Evolutionary conservation across 1,140 invertebrate species (phyloP), one percentile per base, ranked within the genome.

Genomic region (Pogonus chalceus): DNA sequence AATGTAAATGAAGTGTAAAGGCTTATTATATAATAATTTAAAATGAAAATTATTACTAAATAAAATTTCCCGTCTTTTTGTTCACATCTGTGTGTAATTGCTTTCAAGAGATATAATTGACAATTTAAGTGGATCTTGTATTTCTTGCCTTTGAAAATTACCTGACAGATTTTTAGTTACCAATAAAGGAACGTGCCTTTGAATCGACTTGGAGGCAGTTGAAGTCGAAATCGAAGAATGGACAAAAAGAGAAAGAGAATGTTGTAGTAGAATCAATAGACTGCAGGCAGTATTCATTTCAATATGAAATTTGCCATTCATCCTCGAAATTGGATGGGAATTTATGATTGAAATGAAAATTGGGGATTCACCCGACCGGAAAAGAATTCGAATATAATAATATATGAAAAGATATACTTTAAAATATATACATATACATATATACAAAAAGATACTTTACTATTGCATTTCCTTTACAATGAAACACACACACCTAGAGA

Each of bases 291-390:
- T 68, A 64, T 64, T 66, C 65, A 65, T 66, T 64, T 62, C 62
- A 62, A 63, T 66, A 59, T 53, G 60, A 68, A 68, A 68, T 68
- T 68, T 62, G 58, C 60, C 66, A 65, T 68, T 66, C 66, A 66
- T 62, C 60, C 62, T 61, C 65, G 66, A 68, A 64, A 63, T 64
- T 68, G 63, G 64, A 68, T 65, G 65, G 62, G 59, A 64, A 66
- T 66, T 66, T 68, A 60, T 61, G 62, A 66, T 67, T 63, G 66
- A 63, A 67, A 68, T 68, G 65, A 67, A 66, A 65, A 65, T 65
- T 64, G 63, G 60, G 49, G 46, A 50, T 53, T 51, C 57, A 52
- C 46, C 52, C 51, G 51, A 50, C 56, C 53, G 55, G 60, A 63
- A 63, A 60, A 60, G 59, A 64, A 64, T 62, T 62, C 58, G 60